Evolutionary conservation across 2,113 vertebrate species (phyloP), one percentile per base, ranked within the genome.

Genomic region (Malurus elegans): DNA sequence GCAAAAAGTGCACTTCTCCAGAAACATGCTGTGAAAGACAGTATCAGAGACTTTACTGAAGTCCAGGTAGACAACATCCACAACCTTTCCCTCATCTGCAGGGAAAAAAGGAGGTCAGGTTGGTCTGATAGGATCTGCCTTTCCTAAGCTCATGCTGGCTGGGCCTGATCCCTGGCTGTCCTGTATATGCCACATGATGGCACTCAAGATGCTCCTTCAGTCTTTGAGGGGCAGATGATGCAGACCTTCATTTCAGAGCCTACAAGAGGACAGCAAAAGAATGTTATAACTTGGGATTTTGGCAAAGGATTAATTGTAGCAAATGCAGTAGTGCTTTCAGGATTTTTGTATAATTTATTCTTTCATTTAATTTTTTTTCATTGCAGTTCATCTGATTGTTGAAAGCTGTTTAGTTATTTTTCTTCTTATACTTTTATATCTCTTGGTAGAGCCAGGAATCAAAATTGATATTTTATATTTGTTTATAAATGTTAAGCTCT

Each of bases 301-400:
- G 36, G 21, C n/a, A 44, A 40, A 67, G 14, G 18, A 28, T 54
- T 42, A 0, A 0, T 28, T 65, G 45, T 38, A 57, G 34, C n/a
- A 50, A n/a, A 26, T 72, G 29, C 29, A 64, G 31, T 54, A 54
- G 47, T 78, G 10, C 32, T 74, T 42, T 44, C 57, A 69, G 45
- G 24, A 60, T 80, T 82, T 80, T 80, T 4, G 0, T 60, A 26
- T 18, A 2, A 50, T 48, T 71, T 87, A 5, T 28, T 84, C 38
- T 76, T 92, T 36, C 1, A 0, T 45, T 80, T 51, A 50, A 24
- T 89, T 89, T 5, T 73, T 31, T 31, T 80, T 75, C 6, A 16
- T 64, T 84, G 9, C 7, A 25, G 13, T 75, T 92, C 11, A n/a
- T 78, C 48, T 79, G 16, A 47, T 57, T 38, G 29, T 76, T 73